Percentiles rank a stretch among this genome's conserved stretches.
These are phyloP conservation scores for Ceyx margarethae DNA, from an alignment of 2,113 vertebrate species.

Conservation along the genomic window DNA sequence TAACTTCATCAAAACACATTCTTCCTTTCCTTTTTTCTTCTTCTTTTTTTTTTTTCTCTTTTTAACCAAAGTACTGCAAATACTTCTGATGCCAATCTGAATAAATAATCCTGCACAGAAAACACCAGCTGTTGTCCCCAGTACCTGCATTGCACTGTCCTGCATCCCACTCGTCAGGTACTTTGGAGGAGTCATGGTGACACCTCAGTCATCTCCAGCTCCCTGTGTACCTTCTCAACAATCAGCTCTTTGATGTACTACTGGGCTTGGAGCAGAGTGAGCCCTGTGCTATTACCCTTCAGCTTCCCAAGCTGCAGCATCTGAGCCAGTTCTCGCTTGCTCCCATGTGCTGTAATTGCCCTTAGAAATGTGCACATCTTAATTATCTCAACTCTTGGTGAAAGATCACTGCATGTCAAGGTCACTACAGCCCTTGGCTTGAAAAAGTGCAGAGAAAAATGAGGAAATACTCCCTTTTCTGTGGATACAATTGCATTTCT, in stretches of 20 bases:
- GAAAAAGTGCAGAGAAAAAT: background rate
- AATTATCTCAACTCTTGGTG: slow-evolving; percentile 1
- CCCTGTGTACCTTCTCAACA: background rate
- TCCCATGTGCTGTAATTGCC: background rate
- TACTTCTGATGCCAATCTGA: slow-evolving; percentile 28
- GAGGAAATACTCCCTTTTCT: background rate
- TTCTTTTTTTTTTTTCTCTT: background rate
- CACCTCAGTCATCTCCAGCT: background rate
- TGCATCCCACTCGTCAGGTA: background rate
- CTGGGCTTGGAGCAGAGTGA: background rate
- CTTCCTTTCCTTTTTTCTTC: background rate
- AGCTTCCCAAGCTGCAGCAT: slow-evolving; percentile 7
- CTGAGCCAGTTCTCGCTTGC: background rate
- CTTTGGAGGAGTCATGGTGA: background rate
- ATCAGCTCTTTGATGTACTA: background rate
- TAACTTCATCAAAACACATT: slow-evolving; percentile 33
- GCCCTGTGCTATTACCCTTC: background rate
- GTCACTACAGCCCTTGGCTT: background rate
- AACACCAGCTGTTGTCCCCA: background rate
- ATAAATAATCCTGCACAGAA: background rate
- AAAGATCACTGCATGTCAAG: background rate
- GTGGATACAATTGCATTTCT: background rate
- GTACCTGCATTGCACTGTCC: background rate
- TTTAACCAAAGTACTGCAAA: slow-evolving; percentile 4
- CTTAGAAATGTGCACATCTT: background rate